Conservation (phyloP, 2,113 vertebrate genomes). For the Capreolus pygargus region DNA sequence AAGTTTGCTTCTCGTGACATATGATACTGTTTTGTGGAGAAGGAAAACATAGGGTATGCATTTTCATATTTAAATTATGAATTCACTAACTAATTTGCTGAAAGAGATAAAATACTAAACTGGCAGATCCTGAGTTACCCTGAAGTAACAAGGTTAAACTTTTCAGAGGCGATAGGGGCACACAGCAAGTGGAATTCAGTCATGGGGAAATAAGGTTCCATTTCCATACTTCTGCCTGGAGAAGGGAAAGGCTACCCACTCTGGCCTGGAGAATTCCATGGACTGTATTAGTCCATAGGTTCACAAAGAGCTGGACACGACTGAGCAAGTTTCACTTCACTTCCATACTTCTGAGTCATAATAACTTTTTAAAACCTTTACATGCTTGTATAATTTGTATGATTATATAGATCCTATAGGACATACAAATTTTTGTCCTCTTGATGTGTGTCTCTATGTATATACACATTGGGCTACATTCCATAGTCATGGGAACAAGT, state of each 20-base stretch:
- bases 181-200: neutral
- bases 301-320: accelerated
- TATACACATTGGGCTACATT: neutral
- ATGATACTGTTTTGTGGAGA: no score
- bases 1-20: neutral
- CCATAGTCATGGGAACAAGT: neutral
- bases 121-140: neutral
- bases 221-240: neutral
- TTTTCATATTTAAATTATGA: neutral
- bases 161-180: neutral
- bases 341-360: neutral
- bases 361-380: neutral
- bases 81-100: neutral
- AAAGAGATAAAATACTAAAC: neutral
- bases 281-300: neutral
- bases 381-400: neutral
- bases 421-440: neutral
- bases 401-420: neutral
- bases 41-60: neutral
- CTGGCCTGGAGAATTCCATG: neutral
- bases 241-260: neutral
- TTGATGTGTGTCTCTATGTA: neutral
- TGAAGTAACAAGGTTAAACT: neutral
- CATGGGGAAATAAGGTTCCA: neutral
- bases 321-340: neutral